phyloP scores from a whole-genome alignment of 2,888 invertebrate genomes.

The Vesta saturnalis region DNA sequence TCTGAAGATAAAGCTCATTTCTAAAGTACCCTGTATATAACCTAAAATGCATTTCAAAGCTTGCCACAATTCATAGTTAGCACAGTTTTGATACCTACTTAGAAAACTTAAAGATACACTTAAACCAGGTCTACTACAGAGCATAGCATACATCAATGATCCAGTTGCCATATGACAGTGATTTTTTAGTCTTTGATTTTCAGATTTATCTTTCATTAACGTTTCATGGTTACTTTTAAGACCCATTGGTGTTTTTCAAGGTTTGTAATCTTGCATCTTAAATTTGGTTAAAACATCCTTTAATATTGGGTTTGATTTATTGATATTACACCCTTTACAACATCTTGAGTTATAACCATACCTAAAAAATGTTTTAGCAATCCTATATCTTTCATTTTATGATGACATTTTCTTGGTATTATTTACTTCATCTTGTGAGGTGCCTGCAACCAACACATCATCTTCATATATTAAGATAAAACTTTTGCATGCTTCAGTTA shows the following conservation, averaged over 20 bases:
- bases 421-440: not conserved
- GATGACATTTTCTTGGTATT: not conserved
- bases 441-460: not conserved
- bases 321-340: no score
- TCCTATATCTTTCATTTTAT: not conserved
- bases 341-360: no score
- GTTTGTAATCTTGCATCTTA: not conserved
- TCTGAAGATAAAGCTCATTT: not conserved
- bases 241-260: not conserved
- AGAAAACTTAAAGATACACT: not conserved
- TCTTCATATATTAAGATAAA: not conserved
- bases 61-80: no score
- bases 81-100: not conserved
- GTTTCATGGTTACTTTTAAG: no score
- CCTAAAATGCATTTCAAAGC: not conserved
- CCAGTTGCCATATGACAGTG: not conserved
- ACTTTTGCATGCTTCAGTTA: not conserved
- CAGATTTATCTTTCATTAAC: no score
- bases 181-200: not conserved
- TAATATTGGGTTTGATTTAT: not conserved
- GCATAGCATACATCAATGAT: not conserved
- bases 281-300: no score
- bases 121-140: not conserved
- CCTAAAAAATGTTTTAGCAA: not conserved
- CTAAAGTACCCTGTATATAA: not conserved